These are phyloP conservation scores for Butorides virescens DNA, from an alignment of 2,113 vertebrate genomes.

Conservation along the genomic window DNA sequence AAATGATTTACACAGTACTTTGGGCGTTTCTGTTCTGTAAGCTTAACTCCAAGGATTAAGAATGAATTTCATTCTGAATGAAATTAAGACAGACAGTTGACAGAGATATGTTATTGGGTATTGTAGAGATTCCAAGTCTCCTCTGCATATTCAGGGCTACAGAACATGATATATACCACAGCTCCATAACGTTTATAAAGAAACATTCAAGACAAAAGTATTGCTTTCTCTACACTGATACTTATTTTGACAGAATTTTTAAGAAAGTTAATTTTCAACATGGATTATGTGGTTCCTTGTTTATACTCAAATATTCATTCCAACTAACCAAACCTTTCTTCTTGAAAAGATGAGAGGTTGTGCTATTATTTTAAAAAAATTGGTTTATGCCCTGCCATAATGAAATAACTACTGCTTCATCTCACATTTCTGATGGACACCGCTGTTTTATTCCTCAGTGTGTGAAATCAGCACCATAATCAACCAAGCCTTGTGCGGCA, in stretches of 20 bases:
- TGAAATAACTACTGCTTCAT: neutral
- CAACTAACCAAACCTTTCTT: neutral
- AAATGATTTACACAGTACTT: neutral
- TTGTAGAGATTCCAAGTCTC: neutral
- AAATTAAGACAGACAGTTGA: neutral
- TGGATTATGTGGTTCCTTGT: neutral
- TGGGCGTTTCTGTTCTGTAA: neutral
- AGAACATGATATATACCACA: neutral
- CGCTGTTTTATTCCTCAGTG: neutral
- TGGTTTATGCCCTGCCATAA: neutral
- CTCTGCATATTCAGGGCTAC: neutral
- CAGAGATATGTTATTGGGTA: neutral
- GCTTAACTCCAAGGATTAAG: neutral
- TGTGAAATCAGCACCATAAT: neutral
- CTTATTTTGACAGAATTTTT: neutral
- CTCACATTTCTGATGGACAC: neutral
- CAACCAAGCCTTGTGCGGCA: neutral
- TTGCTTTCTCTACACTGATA: neutral
- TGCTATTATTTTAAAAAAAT: neutral
- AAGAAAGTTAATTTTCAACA: neutral
- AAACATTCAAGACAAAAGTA: neutral
- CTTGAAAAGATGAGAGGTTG: neutral
- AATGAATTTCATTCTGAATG: neutral
- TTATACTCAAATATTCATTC: neutral
- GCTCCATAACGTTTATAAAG: neutral